Percentiles rank a stretch among this genome's conserved stretches.
These are phyloP conservation scores for Elachura formosa DNA, from an alignment of 2,113 vertebrate species.

Conservation along the genomic window DNA sequence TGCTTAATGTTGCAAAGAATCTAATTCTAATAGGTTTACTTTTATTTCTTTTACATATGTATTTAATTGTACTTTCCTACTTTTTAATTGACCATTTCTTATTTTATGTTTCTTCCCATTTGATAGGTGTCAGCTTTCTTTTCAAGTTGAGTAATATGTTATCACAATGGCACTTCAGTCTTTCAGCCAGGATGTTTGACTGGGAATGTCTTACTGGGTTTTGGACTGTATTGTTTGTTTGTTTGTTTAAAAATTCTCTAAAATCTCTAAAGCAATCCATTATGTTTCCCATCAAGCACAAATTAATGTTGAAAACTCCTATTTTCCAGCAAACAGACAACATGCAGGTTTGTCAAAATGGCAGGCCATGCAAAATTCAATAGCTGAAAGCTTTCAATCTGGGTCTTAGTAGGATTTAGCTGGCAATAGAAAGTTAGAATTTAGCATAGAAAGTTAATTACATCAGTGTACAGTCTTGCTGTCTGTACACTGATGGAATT, in stretches of 20 bases:
- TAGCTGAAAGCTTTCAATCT: neutral
- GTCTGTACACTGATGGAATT: neutral
- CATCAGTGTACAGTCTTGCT: too few relatives aligned
- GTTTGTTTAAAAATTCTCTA: neutral
- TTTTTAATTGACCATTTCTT: neutral
- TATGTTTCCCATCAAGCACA: neutral
- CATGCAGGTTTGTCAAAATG: neutral
- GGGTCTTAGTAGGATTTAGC: neutral
- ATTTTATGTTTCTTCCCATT: neutral
- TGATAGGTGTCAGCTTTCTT: neutral
- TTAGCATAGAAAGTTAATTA: too few relatives aligned
- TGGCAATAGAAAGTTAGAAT: too few relatives aligned
- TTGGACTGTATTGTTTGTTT: neutral
- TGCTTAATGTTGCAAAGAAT: neutral
- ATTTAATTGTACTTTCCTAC: neutral
- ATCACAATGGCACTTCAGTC: neutral
- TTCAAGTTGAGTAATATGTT: neutral
- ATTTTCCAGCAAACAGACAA: neutral
- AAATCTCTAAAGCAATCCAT: neutral
- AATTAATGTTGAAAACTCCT: neutral
- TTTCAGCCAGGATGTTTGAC: neutral
- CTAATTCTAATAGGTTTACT: neutral
- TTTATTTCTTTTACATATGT: neutral
- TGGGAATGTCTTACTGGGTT: neutral
- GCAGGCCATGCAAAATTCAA: neutral